These are phyloP conservation scores for Oeneis ivallda DNA, from an alignment of 2,888 invertebrate genomes.

Conservation along the genomic window DNA sequence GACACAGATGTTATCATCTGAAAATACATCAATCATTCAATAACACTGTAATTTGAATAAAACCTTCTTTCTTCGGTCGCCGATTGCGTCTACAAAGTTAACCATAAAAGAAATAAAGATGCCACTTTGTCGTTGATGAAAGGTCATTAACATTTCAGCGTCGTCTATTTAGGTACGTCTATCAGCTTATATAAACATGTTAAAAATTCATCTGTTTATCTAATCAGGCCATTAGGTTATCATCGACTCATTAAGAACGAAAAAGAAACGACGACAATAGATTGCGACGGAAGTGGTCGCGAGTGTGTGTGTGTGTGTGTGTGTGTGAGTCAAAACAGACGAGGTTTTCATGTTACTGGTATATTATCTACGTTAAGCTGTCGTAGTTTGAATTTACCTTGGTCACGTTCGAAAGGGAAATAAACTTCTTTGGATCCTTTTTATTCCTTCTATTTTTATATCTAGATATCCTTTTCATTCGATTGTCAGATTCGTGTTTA, in stretches of 20 bases:
- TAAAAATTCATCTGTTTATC: slow-evolving; percentile 35
- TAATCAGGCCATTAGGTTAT: slow-evolving; percentile 40
- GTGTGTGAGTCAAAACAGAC: background rate
- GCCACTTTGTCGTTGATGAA: slow-evolving; percentile 2
- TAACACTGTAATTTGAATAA: background rate
- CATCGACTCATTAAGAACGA: slow-evolving; percentile 31
- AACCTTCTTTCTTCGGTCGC: background rate
- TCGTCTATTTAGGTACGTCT: slow-evolving; percentile 1
- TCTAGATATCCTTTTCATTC: too few relatives aligned
- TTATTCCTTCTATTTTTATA: too few relatives aligned
- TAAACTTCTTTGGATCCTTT: background rate
- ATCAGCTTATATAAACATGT: slow-evolving; percentile 26
- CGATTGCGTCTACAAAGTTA: background rate
- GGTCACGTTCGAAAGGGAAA: background rate
- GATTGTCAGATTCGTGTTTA: too few relatives aligned
- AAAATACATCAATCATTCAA: background rate
- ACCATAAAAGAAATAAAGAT: background rate
- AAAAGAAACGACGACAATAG: slow-evolving; percentile 15
- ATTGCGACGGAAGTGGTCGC: background rate
- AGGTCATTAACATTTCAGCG: slow-evolving; percentile 12
- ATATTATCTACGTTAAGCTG: background rate
- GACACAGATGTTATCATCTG: background rate
- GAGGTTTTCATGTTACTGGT: background rate
- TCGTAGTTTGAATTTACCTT: background rate
- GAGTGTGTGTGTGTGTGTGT: background rate